These are phyloP conservation scores for Poicephalus meyeri DNA, from an alignment of 2,113 vertebrate genomes.

Conservation along the genomic window DNA sequence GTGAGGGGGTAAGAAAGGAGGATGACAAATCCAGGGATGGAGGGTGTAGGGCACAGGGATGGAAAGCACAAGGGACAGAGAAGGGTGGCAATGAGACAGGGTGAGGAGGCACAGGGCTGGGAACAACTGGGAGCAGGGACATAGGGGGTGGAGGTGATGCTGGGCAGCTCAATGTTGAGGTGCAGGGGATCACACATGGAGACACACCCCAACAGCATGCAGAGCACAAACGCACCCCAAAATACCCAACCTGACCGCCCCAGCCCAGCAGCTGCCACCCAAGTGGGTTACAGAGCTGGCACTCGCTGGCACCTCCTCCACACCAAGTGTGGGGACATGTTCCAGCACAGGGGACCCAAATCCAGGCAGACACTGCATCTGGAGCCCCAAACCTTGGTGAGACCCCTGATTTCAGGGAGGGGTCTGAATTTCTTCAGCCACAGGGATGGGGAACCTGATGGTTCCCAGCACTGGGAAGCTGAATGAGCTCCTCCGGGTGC, in stretches of 20 bases:
- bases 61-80: neutral
- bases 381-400: neutral
- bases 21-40: neutral
- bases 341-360: neutral
- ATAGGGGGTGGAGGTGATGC: neutral
- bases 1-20: neutral
- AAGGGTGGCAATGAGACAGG: neutral
- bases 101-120: neutral
- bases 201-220: accelerated
- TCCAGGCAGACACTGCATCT: accelerated
- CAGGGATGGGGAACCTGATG: accelerated
- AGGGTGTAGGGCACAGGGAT: neutral
- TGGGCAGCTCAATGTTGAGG: accelerated
- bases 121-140: neutral
- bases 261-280: accelerated
- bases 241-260: neutral
- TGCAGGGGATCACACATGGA: neutral
- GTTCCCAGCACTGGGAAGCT: neutral
- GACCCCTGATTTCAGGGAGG: neutral
- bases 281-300: neutral
- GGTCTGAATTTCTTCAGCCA: neutral
- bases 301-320: neutral
- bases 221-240: neutral
- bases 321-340: neutral
- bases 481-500: accelerated